Base-by-base conservation (phyloP, 2,888 invertebrate species). In the Syritta pipiens region DNA sequence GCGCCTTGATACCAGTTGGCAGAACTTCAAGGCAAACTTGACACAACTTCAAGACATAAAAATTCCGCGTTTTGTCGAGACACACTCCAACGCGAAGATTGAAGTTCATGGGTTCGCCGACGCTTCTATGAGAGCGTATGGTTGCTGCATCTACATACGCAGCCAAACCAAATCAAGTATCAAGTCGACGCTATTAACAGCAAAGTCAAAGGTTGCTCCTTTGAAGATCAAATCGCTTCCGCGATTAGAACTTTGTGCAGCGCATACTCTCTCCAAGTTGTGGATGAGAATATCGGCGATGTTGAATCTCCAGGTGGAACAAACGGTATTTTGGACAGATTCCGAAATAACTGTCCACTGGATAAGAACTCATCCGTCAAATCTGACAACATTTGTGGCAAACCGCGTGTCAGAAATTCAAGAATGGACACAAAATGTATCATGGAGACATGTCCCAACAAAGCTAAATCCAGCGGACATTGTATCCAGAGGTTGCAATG, bases 381-480 rank as follows among this genome's bases (percentile, higher is more conserved):
- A 10, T 1, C 48, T 72, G 4, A 20, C 30, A 40, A 69, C 55
- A 4, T 69, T 62, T 20, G 63, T 62, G 10, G 62, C 48, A 30
- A 67, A 67, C 19, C 10, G 59, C 32, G 71, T 71, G n/a, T 57
- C 74, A 19, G 51, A 75, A n/a, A 68, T 75, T 28, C 62, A 68
- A 53, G 68, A 75, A 35, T 51, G 42, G 53, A 42, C 65, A 17
- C 37, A 44, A 24, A 12, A 40, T 17, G 42, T 48, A 26, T 46
- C 22, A 48, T 59, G 59, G 59, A 53, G n/a, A 55, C 57, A 57
- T 48, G 55, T 46, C 2, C 67, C 55, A 24, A 57, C 67, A 14
- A 57, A 68, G 9, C 57, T n/a, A n/a, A 63, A 55, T 14, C 71
- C 60, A 4, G 69, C 59, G 0, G 65, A 65, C 9, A 10, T 65